Conservation (phyloP, 2,797 vertebrate genomes). For the Oreortyx pictus region DNA sequence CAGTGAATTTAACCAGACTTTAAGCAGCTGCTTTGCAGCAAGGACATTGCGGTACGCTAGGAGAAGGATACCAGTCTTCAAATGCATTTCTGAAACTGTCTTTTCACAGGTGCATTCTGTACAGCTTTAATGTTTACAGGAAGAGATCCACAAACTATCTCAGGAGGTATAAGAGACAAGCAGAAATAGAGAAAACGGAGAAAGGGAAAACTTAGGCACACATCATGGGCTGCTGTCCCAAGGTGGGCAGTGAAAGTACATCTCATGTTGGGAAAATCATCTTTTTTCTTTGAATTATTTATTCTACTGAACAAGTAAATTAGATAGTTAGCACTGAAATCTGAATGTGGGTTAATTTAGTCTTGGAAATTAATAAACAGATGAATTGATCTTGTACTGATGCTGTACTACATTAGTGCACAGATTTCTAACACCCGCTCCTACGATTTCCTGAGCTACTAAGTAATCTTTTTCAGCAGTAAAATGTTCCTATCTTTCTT, state of each 20-base stretch:
- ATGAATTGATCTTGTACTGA: not conserved
- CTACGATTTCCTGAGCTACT: slow-evolving; percentile 2
- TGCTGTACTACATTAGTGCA: not conserved
- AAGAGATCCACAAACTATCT: not conserved
- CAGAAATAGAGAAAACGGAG: not conserved
- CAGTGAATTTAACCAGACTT: not conserved
- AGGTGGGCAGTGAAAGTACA: not conserved
- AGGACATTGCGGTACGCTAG: not conserved
- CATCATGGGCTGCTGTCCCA: not conserved
- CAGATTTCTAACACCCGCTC: not conserved
- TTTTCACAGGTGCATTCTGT: not conserved
- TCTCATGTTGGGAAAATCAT: not conserved
- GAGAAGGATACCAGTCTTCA: not conserved
- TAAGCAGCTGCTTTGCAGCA: not conserved
- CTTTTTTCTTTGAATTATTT: not conserved
- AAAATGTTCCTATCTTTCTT: not conserved
- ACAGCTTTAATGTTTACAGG: not conserved
- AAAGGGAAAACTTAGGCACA: not conserved
- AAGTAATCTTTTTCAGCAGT: not conserved
- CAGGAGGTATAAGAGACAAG: not conserved
- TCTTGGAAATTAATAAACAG: not conserved
- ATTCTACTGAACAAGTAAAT: not conserved
- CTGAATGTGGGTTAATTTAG: not conserved
- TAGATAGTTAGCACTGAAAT: not conserved
- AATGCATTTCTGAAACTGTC: not conserved